Percentiles rank a stretch among this genome's conserved stretches.
Conservation (phyloP, 2,113 vertebrate species). For the Xiphophorus couchianus region DNA sequence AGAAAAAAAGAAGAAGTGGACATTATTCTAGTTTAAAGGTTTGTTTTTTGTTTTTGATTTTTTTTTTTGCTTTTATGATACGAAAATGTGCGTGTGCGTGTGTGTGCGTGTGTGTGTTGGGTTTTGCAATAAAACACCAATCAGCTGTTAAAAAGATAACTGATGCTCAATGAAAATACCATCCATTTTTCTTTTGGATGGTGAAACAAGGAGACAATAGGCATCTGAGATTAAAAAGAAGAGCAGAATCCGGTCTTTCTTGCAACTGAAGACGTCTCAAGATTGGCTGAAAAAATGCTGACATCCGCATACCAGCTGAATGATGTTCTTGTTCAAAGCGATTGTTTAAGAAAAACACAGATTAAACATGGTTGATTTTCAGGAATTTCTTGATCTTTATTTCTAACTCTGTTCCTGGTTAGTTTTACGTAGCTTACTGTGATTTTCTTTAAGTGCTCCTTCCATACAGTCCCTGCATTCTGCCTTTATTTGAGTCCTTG, state of each 20-base stretch:
- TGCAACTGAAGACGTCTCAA: neutral
- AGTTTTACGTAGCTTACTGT: too few relatives aligned
- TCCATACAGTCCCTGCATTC: too few relatives aligned
- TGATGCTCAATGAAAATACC: neutral
- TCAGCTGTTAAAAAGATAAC: neutral
- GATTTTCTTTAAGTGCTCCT: too few relatives aligned
- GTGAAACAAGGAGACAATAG: neutral
- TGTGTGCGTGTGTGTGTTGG: too few relatives aligned
- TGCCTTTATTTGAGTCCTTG: too few relatives aligned
- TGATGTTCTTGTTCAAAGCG: neutral
- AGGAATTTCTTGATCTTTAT: neutral
- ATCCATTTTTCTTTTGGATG: neutral
- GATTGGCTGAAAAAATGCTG: neutral
- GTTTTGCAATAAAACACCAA: neutral
- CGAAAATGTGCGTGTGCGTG: neutral
- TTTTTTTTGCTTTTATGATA: neutral
- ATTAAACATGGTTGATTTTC: neutral
- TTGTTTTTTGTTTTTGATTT: neutral
- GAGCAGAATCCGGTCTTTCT: slow-evolving; percentile 20
- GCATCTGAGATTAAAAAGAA: neutral
- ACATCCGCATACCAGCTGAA: neutral
- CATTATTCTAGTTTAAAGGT: neutral
- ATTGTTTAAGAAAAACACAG: neutral
- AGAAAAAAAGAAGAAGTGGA: neutral
- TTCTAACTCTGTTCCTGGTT: neutral